A percentile compares a stretch with the other conserved stretches of the same genome.
Evolutionary conservation across 2,113 vertebrate genomes (phyloP).

Genomic region (Agapornis roseicollis): DNA sequence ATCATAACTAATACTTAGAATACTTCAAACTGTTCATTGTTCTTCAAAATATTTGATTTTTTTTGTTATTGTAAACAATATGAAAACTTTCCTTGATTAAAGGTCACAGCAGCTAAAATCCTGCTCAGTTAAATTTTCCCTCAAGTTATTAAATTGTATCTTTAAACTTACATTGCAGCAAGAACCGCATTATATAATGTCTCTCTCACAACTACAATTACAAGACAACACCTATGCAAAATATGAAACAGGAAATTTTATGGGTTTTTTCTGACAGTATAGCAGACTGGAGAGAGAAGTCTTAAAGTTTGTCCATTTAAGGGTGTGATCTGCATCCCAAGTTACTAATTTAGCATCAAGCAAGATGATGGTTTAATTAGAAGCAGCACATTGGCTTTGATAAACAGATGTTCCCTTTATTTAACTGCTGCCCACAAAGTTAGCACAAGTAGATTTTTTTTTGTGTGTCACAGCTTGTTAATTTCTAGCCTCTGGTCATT

Average conservation of each 20-base stretch:
- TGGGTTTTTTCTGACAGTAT: constrained; percentile 1
- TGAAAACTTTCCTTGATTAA: neutral
- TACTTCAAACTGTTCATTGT: constrained; percentile 14
- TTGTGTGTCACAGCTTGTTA: constrained; percentile 47
- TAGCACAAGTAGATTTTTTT: constrained; percentile 48
- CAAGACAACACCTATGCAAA: constrained; percentile 71
- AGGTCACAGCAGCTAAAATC: neutral
- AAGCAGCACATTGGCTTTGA: constrained; percentile 65
- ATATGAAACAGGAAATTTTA: constrained; percentile 52
- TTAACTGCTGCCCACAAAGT: constrained; percentile 58
- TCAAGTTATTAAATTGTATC: constrained; percentile 61
- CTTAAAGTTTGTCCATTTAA: constrained; percentile 41
- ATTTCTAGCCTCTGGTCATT: constrained; percentile 66
- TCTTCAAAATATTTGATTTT: constrained; percentile 34
- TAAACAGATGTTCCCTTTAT: constrained; percentile 73
- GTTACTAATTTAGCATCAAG: constrained; percentile 71
- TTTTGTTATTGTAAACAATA: neutral
- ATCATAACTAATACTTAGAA: neutral
- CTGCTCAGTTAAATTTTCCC: constrained; percentile 40
- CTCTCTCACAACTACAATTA: constrained; percentile 71
- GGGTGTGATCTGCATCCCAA: constrained; percentile 64
- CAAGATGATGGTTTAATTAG: constrained; percentile 74
- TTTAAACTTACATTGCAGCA: constrained; percentile 56
- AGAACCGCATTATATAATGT: constrained; percentile 68
- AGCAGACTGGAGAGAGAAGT: constrained; percentile 40